Evolutionary conservation across 2,797 vertebrate species (phyloP).

Genomic region (Nasua narica): DNA sequence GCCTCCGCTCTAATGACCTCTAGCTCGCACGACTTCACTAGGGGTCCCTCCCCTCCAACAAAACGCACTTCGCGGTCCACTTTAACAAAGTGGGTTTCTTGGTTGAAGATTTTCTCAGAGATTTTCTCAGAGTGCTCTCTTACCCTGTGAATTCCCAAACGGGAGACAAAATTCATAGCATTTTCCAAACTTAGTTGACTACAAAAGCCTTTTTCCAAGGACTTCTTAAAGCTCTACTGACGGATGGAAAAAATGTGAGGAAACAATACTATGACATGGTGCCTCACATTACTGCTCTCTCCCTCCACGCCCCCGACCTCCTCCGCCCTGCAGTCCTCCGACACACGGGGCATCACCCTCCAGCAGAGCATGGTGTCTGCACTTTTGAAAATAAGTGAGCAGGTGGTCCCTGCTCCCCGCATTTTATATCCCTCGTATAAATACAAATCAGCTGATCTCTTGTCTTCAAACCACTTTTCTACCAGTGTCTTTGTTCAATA

Average conservation of each 20-base stretch:
- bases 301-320: too few species aligned
- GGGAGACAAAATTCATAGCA: neutral
- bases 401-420: neutral
- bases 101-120: neutral
- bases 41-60: neutral
- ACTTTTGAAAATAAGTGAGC: neutral
- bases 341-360: neutral
- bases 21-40: neutral
- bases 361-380: neutral
- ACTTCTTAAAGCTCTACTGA: neutral
- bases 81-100: neutral
- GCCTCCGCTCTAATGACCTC: neutral
- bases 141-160: neutral
- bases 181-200: neutral
- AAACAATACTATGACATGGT: neutral
- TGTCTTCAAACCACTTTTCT: neutral
- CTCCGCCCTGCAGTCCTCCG: neutral
- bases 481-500: neutral
- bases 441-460: neutral
- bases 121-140: neutral
- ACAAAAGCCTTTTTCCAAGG: neutral
- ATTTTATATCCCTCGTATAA: neutral
- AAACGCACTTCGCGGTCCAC: neutral
- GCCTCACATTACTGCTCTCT: accelerated
- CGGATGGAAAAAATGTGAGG: neutral